These are phyloP conservation scores for Oxytorus armatus DNA, from an alignment of 2,888 invertebrate genomes.

Conservation along the genomic window DNA sequence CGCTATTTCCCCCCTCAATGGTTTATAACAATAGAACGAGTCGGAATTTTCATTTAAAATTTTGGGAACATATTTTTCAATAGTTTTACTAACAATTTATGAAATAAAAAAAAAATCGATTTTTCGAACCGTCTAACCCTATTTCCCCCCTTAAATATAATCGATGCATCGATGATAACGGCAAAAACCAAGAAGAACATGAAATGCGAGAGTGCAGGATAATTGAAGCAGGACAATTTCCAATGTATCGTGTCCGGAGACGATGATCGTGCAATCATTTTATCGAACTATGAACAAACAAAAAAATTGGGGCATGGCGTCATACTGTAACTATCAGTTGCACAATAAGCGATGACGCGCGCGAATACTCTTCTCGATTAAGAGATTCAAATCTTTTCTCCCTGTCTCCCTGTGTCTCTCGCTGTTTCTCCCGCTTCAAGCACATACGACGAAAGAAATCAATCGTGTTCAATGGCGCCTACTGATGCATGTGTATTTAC, in stretches of 20 bases:
- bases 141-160: no score
- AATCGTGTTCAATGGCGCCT: background rate
- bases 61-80: no score
- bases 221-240: constrained; percentile 2
- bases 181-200: background rate
- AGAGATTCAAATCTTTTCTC: background rate
- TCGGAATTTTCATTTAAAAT: no score
- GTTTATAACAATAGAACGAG: no score
- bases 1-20: no score
- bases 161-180: background rate
- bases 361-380: background rate
- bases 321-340: constrained; percentile 3
- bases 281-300: background rate
- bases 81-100: no score
- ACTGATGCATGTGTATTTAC: background rate
- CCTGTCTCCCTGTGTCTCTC: background rate
- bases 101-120: no score
- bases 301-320: background rate
- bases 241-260: background rate
- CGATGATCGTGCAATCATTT: constrained; percentile 8
- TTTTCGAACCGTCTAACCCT: no score
- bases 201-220: background rate
- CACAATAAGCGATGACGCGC: constrained; percentile 1
- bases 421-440: background rate
- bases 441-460: background rate